These are phyloP conservation scores for Tragelaphus scriptus DNA, from an alignment of 2,113 vertebrate genomes.

Conservation along the genomic window DNA sequence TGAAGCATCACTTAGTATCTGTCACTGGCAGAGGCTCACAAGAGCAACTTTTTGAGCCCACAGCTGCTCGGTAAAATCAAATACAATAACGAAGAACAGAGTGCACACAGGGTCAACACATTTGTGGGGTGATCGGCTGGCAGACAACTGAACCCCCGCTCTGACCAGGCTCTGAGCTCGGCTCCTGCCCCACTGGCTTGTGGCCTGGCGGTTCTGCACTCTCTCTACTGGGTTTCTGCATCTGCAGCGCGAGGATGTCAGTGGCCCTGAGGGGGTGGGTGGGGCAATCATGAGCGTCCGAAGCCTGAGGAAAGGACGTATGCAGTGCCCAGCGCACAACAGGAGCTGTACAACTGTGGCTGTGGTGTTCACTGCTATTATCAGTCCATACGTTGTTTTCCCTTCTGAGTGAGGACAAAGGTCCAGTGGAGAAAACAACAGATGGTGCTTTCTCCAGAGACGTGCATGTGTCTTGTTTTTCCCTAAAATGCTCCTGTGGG, in stretches of 20 bases:
- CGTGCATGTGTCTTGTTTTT: not conserved
- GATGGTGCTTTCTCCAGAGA: not conserved
- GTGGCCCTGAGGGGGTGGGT: not conserved
- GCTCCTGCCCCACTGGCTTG: rapidly evolving
- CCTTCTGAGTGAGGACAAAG: not conserved
- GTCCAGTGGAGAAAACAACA: not conserved
- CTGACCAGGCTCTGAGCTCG: rapidly evolving
- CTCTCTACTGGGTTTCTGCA: not conserved
- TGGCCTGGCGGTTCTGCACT: not conserved
- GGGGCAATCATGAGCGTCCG: not conserved
- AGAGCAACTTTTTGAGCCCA: not conserved
- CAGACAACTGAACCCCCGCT: not conserved
- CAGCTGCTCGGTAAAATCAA: not conserved
- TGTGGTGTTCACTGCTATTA: not conserved
- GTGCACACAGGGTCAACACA: not conserved
- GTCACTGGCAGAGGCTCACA: not conserved
- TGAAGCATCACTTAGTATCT: not conserved
- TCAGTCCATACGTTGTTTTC: not conserved
- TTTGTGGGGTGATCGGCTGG: not conserved
- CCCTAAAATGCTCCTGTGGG: not conserved
- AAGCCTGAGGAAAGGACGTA: not conserved
- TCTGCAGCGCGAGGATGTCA: rapidly evolving
- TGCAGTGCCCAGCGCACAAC: rapidly evolving
- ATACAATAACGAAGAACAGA: not conserved
- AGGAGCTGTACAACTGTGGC: not conserved